Percentiles rank a stretch among this genome's conserved stretches.
These are phyloP conservation scores for Ormia ochracea DNA, from an alignment of 2,888 invertebrate genomes.

Conservation along the genomic window DNA sequence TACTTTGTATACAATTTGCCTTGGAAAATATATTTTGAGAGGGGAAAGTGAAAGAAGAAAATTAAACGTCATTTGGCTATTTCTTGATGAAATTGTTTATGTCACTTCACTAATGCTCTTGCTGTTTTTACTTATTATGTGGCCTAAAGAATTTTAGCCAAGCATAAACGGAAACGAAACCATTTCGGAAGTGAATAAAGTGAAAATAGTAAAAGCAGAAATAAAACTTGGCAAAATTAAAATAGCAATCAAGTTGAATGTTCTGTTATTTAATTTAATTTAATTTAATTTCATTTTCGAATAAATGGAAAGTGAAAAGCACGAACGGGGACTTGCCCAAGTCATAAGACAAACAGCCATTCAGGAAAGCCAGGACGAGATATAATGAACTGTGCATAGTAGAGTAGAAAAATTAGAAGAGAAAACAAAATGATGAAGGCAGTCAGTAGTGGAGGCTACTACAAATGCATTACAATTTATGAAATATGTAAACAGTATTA, in stretches of 20 bases:
- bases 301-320: neutral
- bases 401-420: no score
- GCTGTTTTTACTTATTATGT: neutral
- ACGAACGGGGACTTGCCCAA: no score
- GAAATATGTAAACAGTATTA: no score
- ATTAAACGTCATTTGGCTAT: neutral
- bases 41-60: no score
- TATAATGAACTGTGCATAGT: no score
- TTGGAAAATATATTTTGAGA: neutral
- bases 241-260: conserved; percentile 1
- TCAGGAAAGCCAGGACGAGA: no score
- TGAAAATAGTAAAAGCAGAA: neutral
- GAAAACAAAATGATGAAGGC: no score
- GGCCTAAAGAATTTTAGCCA: conserved; percentile 3
- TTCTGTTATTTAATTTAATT: no score
- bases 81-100: conserved; percentile 5
- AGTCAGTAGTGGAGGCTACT: no score
- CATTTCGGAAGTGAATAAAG: neutral
- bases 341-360: no score
- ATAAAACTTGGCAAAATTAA: conserved; percentile 13
- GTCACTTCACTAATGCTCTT: neutral
- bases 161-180: neutral
- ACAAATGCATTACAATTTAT: no score
- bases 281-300: neutral
- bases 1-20: neutral